Conservation (phyloP, 2,888 invertebrate genomes). For the Lasioglossum pauxillum region DNA sequence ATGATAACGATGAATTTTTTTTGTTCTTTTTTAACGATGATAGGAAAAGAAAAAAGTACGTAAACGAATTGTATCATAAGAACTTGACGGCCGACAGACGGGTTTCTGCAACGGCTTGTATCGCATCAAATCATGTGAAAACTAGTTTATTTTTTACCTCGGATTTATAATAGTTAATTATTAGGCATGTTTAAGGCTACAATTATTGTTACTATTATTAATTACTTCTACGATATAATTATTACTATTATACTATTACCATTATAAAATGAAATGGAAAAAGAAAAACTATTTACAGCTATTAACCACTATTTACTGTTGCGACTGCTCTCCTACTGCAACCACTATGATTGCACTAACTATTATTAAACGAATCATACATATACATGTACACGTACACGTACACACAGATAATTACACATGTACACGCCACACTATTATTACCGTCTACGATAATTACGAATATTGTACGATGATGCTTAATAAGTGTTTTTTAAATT, state of each 20-base stretch:
- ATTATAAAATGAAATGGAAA: constrained; percentile 48
- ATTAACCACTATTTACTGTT: constrained; percentile 68
- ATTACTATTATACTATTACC: constrained; percentile 70
- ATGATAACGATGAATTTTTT: constrained; percentile 55
- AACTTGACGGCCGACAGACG: constrained; percentile 67
- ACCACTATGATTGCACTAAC: constrained; percentile 63
- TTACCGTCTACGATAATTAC: constrained; percentile 73
- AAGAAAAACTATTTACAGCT: constrained; percentile 63
- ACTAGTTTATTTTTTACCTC: constrained; percentile 73
- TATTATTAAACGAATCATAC: constrained; percentile 4
- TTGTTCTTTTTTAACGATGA: not conserved
- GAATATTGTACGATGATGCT: constrained; percentile 76
- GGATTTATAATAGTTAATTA: constrained; percentile 74
- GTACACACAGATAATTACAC: constrained; percentile 46
- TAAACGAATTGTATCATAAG: constrained; percentile 72
- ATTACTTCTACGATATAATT: constrained; percentile 73
- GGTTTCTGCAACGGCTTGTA: constrained; percentile 64
- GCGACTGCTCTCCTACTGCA: constrained; percentile 69
- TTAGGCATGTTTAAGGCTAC: constrained; percentile 72
- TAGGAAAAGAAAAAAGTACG: constrained; percentile 2
- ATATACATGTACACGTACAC: not conserved
- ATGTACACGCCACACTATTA: constrained; percentile 53
- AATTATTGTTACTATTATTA: constrained; percentile 73
- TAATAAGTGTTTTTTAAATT: constrained; percentile 78
- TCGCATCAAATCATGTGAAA: constrained; percentile 58